Evolutionary conservation across 2,888 invertebrate species (phyloP), one percentile per base, ranked within the genome.

Genomic region (Elmis aenea): DNA sequence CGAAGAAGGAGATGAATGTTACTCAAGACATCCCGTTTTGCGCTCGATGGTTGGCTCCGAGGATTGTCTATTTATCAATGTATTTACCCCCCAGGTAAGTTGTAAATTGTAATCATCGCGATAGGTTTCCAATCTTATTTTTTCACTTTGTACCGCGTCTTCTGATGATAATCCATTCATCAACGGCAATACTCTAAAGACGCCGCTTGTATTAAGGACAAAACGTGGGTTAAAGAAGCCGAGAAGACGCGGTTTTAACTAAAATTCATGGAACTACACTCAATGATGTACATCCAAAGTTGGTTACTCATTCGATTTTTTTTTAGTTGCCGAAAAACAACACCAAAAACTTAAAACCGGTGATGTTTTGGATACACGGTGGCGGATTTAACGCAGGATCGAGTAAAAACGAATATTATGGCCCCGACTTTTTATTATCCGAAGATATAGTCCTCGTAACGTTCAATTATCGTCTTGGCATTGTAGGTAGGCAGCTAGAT

Each of bases 311-410:
- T 18, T 6, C 5, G 8, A 18, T 18, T 18, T 18, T 18, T 6
- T 18, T 18, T 6, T 22, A 48, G 48, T 20, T 46, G 6, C 36
- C 33, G 10, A 6, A 29, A 1, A 22, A 33, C 15, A 23, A 9
- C 5, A 6, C n/a, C 18, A 16, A 8, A 14, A 6, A 9, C 23
- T 21, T 32, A 5, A 62, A 59, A 41, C 64, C 68, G 2, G 68
- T 69, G 0, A 68, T 69, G 68, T 60, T 69, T 6, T 69, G 62
- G 58, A 62, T 70, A 20, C 66, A 68, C 42, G 70, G 68, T 3
- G 69, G 70, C 9, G 68, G 55, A 2, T 68, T 65, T 37, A 50
- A 50, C 3, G 45, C 47, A n/a, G 67, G 68, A 4, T 64, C 61
- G 1, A 63, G 61, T 24, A 59, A 52, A 45, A 44, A 46, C 3